Conservation (phyloP, 2,113 vertebrate species). For the Syngnathoides biaculeatus region DNA sequence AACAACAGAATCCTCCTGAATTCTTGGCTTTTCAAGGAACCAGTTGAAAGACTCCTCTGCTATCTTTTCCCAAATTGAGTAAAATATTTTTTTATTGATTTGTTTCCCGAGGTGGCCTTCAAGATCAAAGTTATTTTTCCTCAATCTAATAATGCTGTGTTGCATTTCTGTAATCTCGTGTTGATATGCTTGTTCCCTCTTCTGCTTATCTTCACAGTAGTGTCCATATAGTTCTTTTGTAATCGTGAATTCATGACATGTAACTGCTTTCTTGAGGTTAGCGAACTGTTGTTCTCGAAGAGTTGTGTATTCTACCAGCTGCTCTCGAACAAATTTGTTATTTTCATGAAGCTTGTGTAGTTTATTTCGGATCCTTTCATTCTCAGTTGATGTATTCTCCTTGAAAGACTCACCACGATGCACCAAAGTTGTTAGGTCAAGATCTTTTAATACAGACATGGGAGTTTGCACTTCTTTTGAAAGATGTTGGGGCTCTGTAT, state of each 20-base stretch:
- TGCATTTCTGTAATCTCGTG: not conserved
- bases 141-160: not conserved
- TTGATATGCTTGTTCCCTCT: not conserved
- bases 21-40: not conserved
- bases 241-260: not conserved
- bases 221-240: not conserved
- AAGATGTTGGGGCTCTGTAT: not conserved
- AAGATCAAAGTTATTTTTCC: slow-evolving; percentile 3
- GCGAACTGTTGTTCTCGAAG: not conserved
- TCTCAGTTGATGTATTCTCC: not conserved
- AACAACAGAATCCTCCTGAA: not conserved
- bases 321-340: not conserved
- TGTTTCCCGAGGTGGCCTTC: not conserved
- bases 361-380: slow-evolving; percentile 3
- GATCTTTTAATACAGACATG: not conserved
- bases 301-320: not conserved
- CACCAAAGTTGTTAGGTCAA: not conserved
- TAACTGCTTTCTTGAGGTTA: not conserved
- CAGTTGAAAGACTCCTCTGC: not conserved
- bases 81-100: not conserved
- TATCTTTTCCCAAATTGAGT: not conserved
- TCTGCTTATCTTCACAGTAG: not conserved
- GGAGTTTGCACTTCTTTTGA: not conserved
- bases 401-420: no score
- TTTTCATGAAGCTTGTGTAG: not conserved